Percentiles rank a stretch among this genome's conserved stretches.
Conservation (phyloP, 1,140 invertebrate genomes). For the Aricia agestis region DNA sequence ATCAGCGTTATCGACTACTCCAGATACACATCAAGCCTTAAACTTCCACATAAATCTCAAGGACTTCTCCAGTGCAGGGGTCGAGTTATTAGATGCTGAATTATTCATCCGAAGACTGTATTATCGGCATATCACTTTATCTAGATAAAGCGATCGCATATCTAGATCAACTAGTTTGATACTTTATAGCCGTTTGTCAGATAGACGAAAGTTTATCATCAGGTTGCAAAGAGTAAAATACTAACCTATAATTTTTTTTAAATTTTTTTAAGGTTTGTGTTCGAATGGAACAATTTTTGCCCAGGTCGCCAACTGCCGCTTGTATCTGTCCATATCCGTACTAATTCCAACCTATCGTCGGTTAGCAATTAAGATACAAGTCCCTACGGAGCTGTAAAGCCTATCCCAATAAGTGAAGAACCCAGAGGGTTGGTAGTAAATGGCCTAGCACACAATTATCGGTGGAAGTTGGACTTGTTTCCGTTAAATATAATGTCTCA, state of each 20-base stretch:
- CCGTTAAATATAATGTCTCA: no score
- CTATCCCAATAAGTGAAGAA: not conserved
- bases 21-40: not conserved
- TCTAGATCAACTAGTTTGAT: not conserved
- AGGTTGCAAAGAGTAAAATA: no score
- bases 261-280: no score
- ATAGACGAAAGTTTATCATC: no score
- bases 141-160: not conserved
- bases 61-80: not conserved
- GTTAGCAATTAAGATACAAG: not conserved
- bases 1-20: not conserved
- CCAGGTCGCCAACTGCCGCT: not conserved
- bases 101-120: not conserved
- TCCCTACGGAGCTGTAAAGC: not conserved
- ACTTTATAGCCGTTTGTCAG: no score
- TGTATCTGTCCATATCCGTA: not conserved
- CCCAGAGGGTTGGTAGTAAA: not conserved
- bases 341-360: not conserved
- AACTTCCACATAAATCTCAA: not conserved
- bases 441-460: not conserved
- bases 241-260: no score
- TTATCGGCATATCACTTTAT: not conserved
- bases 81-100: conserved; percentile 3
- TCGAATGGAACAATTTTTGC: no score
- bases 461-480: no score